phyloP scores from a whole-genome alignment of 2,797 vertebrate genomes.

The Crocodylus rhombifer region DNA sequence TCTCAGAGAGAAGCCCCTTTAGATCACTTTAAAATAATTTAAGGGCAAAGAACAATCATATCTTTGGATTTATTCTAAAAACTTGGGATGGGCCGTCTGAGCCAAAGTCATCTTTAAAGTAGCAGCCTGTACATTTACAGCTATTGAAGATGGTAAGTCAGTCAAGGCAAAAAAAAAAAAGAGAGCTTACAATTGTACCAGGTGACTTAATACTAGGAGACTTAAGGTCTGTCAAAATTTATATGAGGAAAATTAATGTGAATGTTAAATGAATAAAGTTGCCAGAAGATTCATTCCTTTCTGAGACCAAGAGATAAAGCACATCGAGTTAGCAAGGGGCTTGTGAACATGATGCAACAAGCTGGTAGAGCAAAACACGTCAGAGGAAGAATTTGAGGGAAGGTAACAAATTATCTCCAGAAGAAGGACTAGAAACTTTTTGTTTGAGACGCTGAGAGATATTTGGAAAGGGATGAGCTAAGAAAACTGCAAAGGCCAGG shows the following conservation, averaged over 20 bases:
- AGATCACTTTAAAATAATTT: neutral
- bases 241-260: constrained; percentile 12
- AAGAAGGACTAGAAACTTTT: neutral
- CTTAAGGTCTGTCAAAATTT: neutral
- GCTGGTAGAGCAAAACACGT: neutral
- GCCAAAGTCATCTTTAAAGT: neutral
- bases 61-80: neutral
- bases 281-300: constrained; percentile 43
- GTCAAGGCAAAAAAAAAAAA: neutral
- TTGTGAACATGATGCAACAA: neutral
- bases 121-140: neutral
- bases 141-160: neutral
- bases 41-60: fast-evolving
- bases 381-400: neutral
- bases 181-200: neutral
- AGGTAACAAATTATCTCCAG: neutral
- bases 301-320: constrained; percentile 49
- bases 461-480: neutral
- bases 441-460: neutral
- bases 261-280: constrained; percentile 36
- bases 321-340: neutral
- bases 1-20: neutral
- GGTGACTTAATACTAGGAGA: neutral
- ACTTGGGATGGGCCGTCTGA: neutral
- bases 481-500: neutral